Base-by-base conservation (phyloP, 1,140 invertebrate genomes). In the Venturia canescens region DNA sequence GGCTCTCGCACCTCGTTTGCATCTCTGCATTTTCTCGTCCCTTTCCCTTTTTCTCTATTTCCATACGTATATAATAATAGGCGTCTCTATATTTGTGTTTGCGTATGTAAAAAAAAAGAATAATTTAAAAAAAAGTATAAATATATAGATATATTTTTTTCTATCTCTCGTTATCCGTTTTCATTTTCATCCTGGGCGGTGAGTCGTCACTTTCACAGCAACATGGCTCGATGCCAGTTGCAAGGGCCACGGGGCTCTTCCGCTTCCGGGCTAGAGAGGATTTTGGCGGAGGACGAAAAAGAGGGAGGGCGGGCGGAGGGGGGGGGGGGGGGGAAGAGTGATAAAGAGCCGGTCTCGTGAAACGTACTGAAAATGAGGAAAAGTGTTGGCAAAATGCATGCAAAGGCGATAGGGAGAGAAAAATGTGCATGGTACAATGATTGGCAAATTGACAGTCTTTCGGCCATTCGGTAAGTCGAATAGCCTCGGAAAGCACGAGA, bases 201-300 rank as follows among this genome's bases (percentile, higher is more conserved):
- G 66, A 69, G 66, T 29, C 66, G 66, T 69, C 66, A 31, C 66
- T 69, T 69, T 76, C 66, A 80, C 60, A 48, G 81, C 63, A 76
- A 79, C 82, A 86, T 88, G 87, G 88, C 89, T 85, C 84, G 81
- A 83, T 90, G 89, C 90, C 89, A 91, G 88, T 89, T 86, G 85
- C 89, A 89, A 87, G 80, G 50, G 23, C 60, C 21, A 63, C 50
- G 23, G 23, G 23, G 60, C 21, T 63, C 60, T 26, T 63, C 23
- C 60, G 21, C 85, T 88, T 87, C 87, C 83, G 79, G 81, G 69
- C 80, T 82, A 83, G 80, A 71, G 60, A 67, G 79, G 67, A 60
- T 63, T 63, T 63, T 63, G 29, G 63, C 50, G 76, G 66, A 44
- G 38, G 38, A 9, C 7, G 38, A 44, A 44, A 44, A 44, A 44